Evolutionary conservation across 2,797 vertebrate genomes (phyloP), one percentile per base, ranked within the genome.

Genomic region (Muraenolepis orangiensis): DNA sequence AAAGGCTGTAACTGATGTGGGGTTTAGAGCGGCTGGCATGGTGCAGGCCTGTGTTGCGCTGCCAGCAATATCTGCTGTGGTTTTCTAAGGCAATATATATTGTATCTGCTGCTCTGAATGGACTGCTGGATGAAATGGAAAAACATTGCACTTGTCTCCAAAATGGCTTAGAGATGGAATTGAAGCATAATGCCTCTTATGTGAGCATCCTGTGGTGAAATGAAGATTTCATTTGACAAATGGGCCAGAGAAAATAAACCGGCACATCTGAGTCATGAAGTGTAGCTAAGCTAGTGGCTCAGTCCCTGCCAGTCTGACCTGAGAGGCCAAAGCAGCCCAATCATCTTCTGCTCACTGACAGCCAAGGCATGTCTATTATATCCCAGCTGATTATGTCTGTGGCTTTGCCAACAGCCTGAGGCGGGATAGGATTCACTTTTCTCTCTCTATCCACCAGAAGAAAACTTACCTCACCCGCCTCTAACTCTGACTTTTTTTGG

Each of bases 211-310:
- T 76, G 74, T 51, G 73, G 84, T 74, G 70, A 70, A 81, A 87
- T 86, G 82, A 89, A 85, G 88, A 87, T 89, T 82, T 91, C 69
- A 70, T 81, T 83, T 93, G 91, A 93, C 84, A 81, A 92, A 93
- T 88, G 85, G 77, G 81, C 84, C 79, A 66, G 74, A 84, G 80
- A 87, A 88, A 89, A 86, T 80, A 82, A 84, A 87, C 75, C 71
- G 87, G 82, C 80, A 70, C 86, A 40, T 89, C 82, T 89, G 87
- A 88, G 82, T 88, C 85, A 86, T 86, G 57, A 72, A 83, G 76
- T 72, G 66, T 71, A 82, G 73, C 12, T 6, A 73, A 76, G 81
- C 78, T 78, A 76, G 57, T 7, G 71, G 51, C 74, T 82, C 69
- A 78, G 74, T 76, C 77, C 78, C 73, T 69, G 84, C 81, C 78